phyloP scores from a whole-genome alignment of 2,113 vertebrate genomes.

The Dasypus novemcinctus region DNA sequence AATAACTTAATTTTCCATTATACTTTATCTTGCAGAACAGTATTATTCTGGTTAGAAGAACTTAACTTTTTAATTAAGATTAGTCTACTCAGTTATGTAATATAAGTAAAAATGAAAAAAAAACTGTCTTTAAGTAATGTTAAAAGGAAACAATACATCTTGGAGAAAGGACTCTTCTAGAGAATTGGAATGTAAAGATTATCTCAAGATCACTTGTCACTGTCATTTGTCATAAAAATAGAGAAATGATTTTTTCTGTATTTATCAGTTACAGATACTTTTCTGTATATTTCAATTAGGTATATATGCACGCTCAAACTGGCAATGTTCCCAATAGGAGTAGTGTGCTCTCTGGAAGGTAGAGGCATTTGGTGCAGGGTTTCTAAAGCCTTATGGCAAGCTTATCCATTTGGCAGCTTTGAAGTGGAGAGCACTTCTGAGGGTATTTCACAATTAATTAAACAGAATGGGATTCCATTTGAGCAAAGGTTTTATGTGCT shows the following conservation, averaged over 20 bases:
- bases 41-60: background rate
- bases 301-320: background rate
- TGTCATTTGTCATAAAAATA: background rate
- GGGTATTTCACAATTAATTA: conserved; percentile 8
- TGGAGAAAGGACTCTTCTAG: background rate
- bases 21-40: background rate
- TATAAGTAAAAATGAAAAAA: background rate
- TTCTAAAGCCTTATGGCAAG: background rate
- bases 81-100: background rate
- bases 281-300: background rate
- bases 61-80: background rate
- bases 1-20: background rate
- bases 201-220: background rate
- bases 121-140: background rate
- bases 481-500: background rate
- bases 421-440: background rate
- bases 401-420: background rate
- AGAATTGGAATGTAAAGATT: background rate
- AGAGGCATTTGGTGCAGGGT: background rate
- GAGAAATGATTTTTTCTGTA: background rate
- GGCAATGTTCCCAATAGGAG: background rate
- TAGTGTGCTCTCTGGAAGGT: background rate
- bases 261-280: background rate
- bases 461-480: background rate
- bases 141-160: background rate